Evolutionary conservation across 2,113 vertebrate species (phyloP), one percentile per base, ranked within the genome.

Genomic region (Pseudois nayaur): DNA sequence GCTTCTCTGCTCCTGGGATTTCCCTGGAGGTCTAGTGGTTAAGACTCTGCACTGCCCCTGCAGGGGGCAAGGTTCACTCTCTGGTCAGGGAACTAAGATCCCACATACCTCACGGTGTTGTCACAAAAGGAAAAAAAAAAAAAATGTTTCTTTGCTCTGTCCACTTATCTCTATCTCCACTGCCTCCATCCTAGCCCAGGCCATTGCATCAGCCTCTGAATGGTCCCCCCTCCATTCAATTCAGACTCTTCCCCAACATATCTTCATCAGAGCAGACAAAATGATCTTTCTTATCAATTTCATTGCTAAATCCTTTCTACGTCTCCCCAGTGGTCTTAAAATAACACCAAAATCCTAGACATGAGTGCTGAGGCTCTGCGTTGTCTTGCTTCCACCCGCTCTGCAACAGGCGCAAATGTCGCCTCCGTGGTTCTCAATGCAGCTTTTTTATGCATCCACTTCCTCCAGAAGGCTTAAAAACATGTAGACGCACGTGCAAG

Each of bases 241-340:
- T 29, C 52, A 55, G 8, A 29, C 36, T 29, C 33, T 76, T 89
- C 57, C 25, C 48, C 79, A 91, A 6, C 1, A 6, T 29, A 52
- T 45, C 76, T 60, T 87, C 84, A 92, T 40, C n/a, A 64, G 25
- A 83, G 16, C 8, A 95, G 25, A 27, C 19, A 91, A 91, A 88
- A 85, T 31, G 10, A 86, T 55, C 25, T 86, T 92, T 62, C 43
- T 62, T 94, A 60, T 57, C 36, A 87, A 23, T 52, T 23, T 83
- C 54, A 50, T 5, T 54, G 29, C 31, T 83, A 83, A 94, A 92
- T 79, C 8, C 36, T 43, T 91, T 79, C 33, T 14, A 4, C 13
- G 1, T 78, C 52, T 78, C 52, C 52, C 8, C 17, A 83, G 13
- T 16, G 21, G 23, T 79, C 60, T 90, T 50, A 64, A 93, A 76